Conservation (phyloP, 2,888 invertebrate species). For the Hipparchia semele region DNA sequence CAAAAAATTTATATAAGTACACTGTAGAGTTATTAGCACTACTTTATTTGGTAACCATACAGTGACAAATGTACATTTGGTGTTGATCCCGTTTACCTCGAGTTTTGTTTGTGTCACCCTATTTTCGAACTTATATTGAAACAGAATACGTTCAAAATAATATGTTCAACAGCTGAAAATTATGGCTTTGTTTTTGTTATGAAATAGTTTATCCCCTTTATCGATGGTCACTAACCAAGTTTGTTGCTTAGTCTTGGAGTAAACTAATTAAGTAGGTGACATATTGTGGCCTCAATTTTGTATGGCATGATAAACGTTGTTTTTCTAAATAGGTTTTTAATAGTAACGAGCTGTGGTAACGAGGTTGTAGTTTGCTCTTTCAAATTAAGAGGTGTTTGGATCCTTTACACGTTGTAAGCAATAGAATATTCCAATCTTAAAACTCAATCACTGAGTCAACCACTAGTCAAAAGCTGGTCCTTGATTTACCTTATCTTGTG, state of each 20-base stretch:
- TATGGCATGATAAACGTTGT: conserved; percentile 3
- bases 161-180: conserved; percentile 53
- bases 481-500: conserved; percentile 39
- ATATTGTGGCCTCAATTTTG: conserved; percentile 19
- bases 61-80: conserved; percentile 24
- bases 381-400: background rate
- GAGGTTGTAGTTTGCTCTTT: background rate
- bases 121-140: conserved; percentile 38
- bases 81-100: conserved; percentile 27
- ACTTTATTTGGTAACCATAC: conserved; percentile 23
- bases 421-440: too few species aligned
- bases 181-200: conserved; percentile 65
- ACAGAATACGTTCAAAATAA: conserved; percentile 47
- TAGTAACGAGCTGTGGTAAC: background rate
- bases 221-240: conserved; percentile 36
- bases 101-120: conserved; percentile 34
- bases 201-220: conserved; percentile 43
- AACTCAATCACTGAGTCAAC: too few species aligned
- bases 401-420: too few species aligned
- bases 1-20: too few species aligned
- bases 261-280: conserved; percentile 35
- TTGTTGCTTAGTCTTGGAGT: conserved; percentile 30
- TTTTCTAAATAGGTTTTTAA: background rate
- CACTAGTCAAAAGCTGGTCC: conserved; percentile 13
- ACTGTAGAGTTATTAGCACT: too few species aligned